phyloP scores from a whole-genome alignment of 2,113 vertebrate genomes.

The Xyliphius kryptos region DNA sequence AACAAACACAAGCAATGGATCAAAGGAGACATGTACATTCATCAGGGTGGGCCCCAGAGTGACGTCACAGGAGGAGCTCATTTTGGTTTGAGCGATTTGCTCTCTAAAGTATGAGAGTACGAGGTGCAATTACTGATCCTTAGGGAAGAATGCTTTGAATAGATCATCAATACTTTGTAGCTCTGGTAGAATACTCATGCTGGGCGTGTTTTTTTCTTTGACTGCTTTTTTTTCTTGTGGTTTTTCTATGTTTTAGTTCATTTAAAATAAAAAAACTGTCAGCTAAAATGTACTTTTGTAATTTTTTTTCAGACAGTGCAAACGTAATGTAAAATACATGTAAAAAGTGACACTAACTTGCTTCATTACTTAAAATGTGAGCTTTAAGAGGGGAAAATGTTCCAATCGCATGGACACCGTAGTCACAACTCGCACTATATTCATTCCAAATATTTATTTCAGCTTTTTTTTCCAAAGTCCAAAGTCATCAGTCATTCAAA shows the following conservation, averaged over 20 bases:
- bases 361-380: no score
- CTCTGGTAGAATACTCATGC: slow-evolving; percentile 32
- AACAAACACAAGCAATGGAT: slow-evolving; percentile 43
- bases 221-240: slow-evolving; percentile 12
- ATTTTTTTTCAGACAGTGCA: no score
- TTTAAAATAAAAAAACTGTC: no score
- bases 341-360: no score
- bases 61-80: slow-evolving; percentile 37
- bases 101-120: slow-evolving; percentile 29
- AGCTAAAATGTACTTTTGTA: no score
- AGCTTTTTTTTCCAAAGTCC: no score
- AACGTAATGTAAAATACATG: no score
- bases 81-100: slow-evolving; percentile 25
- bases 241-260: slow-evolving; percentile 17
- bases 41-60: slow-evolving; percentile 29
- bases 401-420: no score
- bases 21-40: slow-evolving; percentile 41
- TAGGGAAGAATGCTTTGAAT: slow-evolving; percentile 38
- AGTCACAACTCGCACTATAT: no score
- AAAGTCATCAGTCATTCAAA: no score
- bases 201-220: slow-evolving; percentile 40
- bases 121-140: slow-evolving; percentile 33
- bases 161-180: slow-evolving; percentile 46
- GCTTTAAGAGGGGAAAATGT: no score
- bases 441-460: no score